Evolutionary conservation across 1,140 invertebrate species (phyloP).

Genomic region (Drosophila ambigua): DNA sequence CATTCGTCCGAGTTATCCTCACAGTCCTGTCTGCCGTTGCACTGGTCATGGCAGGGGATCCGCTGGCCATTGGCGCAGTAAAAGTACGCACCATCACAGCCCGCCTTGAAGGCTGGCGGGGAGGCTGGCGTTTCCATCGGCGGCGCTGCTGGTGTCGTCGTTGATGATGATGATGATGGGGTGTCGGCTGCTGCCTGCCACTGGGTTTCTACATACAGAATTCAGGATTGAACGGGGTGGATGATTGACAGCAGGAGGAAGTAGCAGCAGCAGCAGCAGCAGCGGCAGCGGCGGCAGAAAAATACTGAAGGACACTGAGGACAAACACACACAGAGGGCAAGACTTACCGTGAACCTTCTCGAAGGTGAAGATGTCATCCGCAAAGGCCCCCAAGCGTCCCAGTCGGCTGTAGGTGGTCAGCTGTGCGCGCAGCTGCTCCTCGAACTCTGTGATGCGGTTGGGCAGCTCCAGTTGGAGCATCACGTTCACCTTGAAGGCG

Average conservation of each 20-base stretch:
- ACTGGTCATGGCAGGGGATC: slow-evolving; percentile 72
- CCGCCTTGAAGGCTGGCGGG: background rate
- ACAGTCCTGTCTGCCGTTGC: slow-evolving; percentile 86
- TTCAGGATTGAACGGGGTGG: too few relatives aligned
- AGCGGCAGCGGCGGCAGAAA: background rate
- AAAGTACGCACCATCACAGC: slow-evolving; percentile 5
- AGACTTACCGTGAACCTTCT: slow-evolving; percentile 57
- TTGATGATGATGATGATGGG: background rate
- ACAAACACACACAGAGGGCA: too few relatives aligned
- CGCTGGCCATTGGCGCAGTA: slow-evolving; percentile 24
- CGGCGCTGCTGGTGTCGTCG: background rate
- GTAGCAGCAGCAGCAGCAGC: slow-evolving; percentile 30
- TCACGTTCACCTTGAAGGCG: slow-evolving; percentile 50
- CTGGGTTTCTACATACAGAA: too few relatives aligned
- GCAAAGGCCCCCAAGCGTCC: slow-evolving; percentile 44
- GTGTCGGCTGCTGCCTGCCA: too few relatives aligned
- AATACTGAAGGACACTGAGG: background rate
- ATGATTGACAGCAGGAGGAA: too few relatives aligned
- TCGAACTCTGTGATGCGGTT: slow-evolving; percentile 45
- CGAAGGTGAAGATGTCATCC: slow-evolving; percentile 53
- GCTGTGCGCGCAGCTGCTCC: slow-evolving; percentile 41
- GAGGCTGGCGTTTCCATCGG: too few relatives aligned
- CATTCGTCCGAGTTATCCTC: slow-evolving; percentile 84
- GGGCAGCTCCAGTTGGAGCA: slow-evolving; percentile 64
- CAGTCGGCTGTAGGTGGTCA: slow-evolving; percentile 41